Evolutionary conservation across 2,113 vertebrate species (phyloP), one percentile per base, ranked within the genome.

Genomic region (Paralichthys olivaceus): DNA sequence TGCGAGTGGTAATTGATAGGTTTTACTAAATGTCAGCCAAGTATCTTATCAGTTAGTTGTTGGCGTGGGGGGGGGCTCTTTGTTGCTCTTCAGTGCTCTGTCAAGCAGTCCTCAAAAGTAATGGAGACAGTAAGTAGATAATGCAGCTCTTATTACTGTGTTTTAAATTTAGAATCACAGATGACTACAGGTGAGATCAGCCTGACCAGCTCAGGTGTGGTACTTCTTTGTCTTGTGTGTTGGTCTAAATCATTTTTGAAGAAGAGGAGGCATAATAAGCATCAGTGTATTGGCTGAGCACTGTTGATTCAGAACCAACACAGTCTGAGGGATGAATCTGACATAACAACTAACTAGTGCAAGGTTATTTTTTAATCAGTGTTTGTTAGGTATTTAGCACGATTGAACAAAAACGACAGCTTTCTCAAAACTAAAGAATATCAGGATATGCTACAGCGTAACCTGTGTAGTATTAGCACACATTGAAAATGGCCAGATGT

Each of bases 21-120:
- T 57, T 80, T 81, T 20, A 76, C 29, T 40, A 79, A 76, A 83
- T 85, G 72, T 67, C 79, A 83, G 83, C 79, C 70, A 71, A 79
- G 72, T 62, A 67, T 77, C 68, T 79, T 61, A 83, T 89, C 82
- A 82, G 64, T 61, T 43, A 47, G 40, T 23, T 59, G 37, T 53
- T 62, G 61, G 22, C 13, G 0, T 49, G 32, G 32, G 32, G 40
- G 40, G 25, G 23, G 0, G 12, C 22, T 68, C 68, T 84, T 64
- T 83, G 73, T 65, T 12, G 5, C 61, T 79, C 58, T 70, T 62
- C 51, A 57, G 45, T 4, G 15, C 40, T 64, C 34, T 23, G 34
- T 54, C 54, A 29, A 25, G 66, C 60, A 68, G 65, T n/a, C 4
- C 29, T 75, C 22, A 28, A 65, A 68, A 72, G 71, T 68, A 73